A percentile compares a stretch with the other conserved stretches of the same genome.
phyloP scores from a whole-genome alignment of 30 jellyfish, hydroid and myxozoan species.

The Nemopilema nomurai region DNA sequence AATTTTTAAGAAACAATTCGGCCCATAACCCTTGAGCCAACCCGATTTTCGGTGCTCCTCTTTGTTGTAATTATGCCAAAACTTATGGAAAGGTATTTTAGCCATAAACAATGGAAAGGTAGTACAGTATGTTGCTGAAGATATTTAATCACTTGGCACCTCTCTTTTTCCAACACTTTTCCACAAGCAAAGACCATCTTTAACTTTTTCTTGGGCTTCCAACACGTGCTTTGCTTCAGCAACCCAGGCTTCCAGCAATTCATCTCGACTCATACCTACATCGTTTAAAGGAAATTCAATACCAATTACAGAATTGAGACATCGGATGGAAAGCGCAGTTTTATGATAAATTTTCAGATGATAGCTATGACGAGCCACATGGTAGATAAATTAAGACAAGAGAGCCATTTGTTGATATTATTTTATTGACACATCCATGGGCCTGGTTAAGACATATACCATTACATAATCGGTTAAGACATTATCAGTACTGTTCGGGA shows the following conservation, averaged over 20 bases:
- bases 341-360: background rate
- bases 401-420: too few species aligned
- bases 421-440: too few species aligned
- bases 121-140: background rate
- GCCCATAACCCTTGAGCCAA: too few species aligned
- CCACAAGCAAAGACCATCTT: constrained; percentile 66
- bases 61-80: background rate
- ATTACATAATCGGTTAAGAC: too few species aligned
- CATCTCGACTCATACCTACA: constrained; percentile 70
- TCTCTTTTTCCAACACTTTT: constrained; percentile 71
- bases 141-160: constrained; percentile 20
- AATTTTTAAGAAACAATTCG: too few species aligned
- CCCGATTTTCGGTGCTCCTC: too few species aligned
- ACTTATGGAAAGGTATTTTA: background rate
- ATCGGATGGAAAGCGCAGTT: background rate
- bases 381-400: too few species aligned
- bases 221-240: constrained; percentile 64
- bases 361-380: background rate
- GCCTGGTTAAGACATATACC: too few species aligned
- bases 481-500: too few species aligned
- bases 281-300: background rate
- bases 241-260: constrained; percentile 51
- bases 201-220: constrained; percentile 45
- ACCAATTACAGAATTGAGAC: background rate
- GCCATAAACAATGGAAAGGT: background rate